Conservation (phyloP, 2,113 vertebrate species). For the Prionailurus bengalensis region DNA sequence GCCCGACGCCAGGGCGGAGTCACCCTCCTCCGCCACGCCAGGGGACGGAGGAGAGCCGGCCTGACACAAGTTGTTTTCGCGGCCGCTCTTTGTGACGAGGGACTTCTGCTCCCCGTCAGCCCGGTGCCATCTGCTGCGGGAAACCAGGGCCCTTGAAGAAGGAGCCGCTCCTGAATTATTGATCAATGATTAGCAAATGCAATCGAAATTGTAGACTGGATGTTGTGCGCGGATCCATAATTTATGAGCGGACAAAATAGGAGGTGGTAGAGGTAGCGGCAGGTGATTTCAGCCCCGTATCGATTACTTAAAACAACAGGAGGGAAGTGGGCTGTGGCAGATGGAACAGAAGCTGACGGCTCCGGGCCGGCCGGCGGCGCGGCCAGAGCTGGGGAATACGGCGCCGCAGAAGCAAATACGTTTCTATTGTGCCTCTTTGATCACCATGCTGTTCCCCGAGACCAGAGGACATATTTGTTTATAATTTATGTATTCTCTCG, state of each 20-base stretch:
- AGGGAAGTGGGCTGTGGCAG: conserved; percentile 96
- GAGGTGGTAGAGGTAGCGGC: conserved; percentile 94
- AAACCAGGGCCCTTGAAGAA: conserved; percentile 94
- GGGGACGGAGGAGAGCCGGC: conserved; percentile 70
- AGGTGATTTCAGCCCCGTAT: conserved; percentile 98
- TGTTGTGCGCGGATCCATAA: conserved; percentile 96
- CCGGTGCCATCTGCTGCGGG: conserved; percentile 95
- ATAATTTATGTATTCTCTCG: conserved; percentile 91
- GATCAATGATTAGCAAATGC: conserved; percentile 99
- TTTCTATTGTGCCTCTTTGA: conserved; percentile 90
- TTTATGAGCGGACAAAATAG: conserved; percentile 99
- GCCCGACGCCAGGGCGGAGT: conserved; percentile 44
- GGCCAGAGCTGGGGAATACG: conserved; percentile 83
- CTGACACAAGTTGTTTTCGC: conserved; percentile 89
- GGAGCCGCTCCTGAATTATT: conserved; percentile 97
- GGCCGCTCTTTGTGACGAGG: conserved; percentile 89
- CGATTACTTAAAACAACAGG: conserved; percentile 98
- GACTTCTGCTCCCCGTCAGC: conserved; percentile 88
- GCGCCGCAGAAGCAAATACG: conserved; percentile 85
- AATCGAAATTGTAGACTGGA: conserved; percentile 98
- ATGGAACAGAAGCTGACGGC: conserved; percentile 92
- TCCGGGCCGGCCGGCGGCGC: conserved; percentile 88
- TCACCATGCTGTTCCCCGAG: conserved; percentile 87
- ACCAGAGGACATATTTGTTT: conserved; percentile 90
- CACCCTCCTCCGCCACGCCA: conserved; percentile 54